These are phyloP conservation scores for Drosophila limbata DNA, from an alignment of 2,888 invertebrate genomes.

Conservation along the genomic window DNA sequence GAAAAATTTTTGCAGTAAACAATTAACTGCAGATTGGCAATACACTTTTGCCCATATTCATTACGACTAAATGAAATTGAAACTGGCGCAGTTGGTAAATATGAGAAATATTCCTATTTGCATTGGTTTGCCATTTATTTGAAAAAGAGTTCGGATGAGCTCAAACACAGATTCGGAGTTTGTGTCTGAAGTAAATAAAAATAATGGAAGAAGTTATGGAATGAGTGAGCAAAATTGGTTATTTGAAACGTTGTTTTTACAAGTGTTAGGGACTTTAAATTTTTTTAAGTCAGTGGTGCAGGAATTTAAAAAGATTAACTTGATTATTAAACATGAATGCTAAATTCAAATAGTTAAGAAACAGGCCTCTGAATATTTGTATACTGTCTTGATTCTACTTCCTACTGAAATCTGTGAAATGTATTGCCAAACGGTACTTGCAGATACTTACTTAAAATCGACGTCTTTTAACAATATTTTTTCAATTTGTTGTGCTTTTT, in stretches of 20 bases:
- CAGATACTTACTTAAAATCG: neutral
- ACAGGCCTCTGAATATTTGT: too few relatives aligned
- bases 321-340: too few relatives aligned
- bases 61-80: slow-evolving; percentile 25
- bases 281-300: too few relatives aligned
- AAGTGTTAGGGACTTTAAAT: neutral
- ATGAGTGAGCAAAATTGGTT: neutral
- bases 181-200: slow-evolving; percentile 26
- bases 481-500: neutral
- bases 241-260: neutral
- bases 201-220: slow-evolving; percentile 1
- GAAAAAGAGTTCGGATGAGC: slow-evolving; percentile 1
- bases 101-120: slow-evolving; percentile 38
- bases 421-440: neutral
- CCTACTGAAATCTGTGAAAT: too few relatives aligned
- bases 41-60: slow-evolving; percentile 38
- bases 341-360: too few relatives aligned
- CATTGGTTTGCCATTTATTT: slow-evolving; percentile 18
- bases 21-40: slow-evolving; percentile 26
- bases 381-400: too few relatives aligned
- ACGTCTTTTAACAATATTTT: neutral
- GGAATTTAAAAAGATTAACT: too few relatives aligned
- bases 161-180: slow-evolving; percentile 2
- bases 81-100: slow-evolving; percentile 19
- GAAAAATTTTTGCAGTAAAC: slow-evolving; percentile 11